phyloP scores from a whole-genome alignment of 92 coral and sea anemone genomes.

The Meandrina meandrites region DNA sequence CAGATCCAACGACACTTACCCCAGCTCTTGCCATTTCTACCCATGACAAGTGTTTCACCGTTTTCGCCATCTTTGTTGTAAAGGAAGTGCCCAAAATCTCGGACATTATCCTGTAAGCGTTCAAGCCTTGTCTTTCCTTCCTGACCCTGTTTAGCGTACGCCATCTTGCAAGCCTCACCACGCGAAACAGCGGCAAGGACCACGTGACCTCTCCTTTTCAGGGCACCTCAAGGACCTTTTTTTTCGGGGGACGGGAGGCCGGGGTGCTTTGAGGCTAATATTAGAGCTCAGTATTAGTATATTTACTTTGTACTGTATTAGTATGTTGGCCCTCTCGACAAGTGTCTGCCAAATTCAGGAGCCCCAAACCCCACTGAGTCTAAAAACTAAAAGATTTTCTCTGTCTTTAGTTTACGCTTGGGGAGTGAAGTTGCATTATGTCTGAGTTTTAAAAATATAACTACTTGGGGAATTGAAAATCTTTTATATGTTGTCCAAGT shows the following conservation, averaged over 20 bases:
- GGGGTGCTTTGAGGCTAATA: background rate
- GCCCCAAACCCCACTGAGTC: background rate
- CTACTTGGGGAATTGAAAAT: no score
- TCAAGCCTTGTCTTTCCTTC: constrained; percentile 83
- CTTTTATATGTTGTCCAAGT: no score
- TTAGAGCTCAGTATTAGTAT: background rate
- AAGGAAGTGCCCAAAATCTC: constrained; percentile 68
- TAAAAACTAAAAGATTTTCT: background rate
- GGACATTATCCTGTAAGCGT: constrained; percentile 43
- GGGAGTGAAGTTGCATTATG: background rate
- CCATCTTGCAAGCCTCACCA: constrained; percentile 92
- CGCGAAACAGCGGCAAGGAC: constrained; percentile 56
- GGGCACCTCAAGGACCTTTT: background rate
- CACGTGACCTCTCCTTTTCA: constrained; percentile 70
- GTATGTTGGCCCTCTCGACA: constrained; percentile 10
- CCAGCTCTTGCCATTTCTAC: constrained; percentile 92
- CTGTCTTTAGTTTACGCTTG: background rate
- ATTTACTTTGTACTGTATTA: background rate
- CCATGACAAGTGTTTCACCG: constrained; percentile 79
- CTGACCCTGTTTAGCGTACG: constrained; percentile 85
- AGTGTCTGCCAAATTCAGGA: background rate
- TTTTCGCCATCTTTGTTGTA: constrained; percentile 78
- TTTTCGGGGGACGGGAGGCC: constrained; percentile 43
- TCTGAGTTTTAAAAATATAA: background rate
- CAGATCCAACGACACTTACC: constrained; percentile 63